Evolutionary conservation across 1,140 invertebrate species (phyloP).

Genomic region (Leguminivora glycinivorella): DNA sequence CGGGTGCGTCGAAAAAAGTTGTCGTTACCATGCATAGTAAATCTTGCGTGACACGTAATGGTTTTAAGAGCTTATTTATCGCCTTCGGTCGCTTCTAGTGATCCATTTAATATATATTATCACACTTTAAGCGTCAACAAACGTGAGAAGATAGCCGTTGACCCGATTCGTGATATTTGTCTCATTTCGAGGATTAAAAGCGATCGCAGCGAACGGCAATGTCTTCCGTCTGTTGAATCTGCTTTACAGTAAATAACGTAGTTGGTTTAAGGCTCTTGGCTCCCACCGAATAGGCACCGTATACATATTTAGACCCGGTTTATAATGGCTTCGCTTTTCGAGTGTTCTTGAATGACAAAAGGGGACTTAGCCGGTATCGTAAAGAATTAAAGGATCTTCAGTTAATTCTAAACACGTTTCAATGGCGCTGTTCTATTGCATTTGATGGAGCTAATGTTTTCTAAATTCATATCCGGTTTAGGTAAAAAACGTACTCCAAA

Average conservation of each 20-base stretch:
- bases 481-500: slow-evolving; percentile 43
- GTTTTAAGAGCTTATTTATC: slow-evolving; percentile 72
- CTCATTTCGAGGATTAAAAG: slow-evolving; percentile 74
- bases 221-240: slow-evolving; percentile 69
- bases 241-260: slow-evolving; percentile 69
- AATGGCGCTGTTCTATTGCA: slow-evolving; percentile 51
- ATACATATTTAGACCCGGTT: slow-evolving; percentile 64
- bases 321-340: slow-evolving; percentile 55
- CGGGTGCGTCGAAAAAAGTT: slow-evolving; percentile 51
- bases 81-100: slow-evolving; percentile 61
- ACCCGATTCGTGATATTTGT: slow-evolving; percentile 76
- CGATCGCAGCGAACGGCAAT: slow-evolving; percentile 62
- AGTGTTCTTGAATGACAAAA: slow-evolving; percentile 71
- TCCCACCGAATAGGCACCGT: slow-evolving; percentile 40
- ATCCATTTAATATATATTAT: slow-evolving; percentile 78
- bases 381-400: slow-evolving; percentile 48
- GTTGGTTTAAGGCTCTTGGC: slow-evolving; percentile 57
- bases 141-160: slow-evolving; percentile 76
- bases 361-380: slow-evolving; percentile 48
- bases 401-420: slow-evolving; percentile 58
- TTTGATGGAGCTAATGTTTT: slow-evolving; percentile 53
- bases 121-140: slow-evolving; percentile 76
- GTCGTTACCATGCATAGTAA: slow-evolving; percentile 69
- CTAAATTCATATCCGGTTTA: slow-evolving; percentile 57
- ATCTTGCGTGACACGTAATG: slow-evolving; percentile 72